A percentile compares a stretch with the other conserved stretches of the same genome.
Evolutionary conservation across 1,140 invertebrate genomes (phyloP).

Genomic region (Zaprionus nigranus): DNA sequence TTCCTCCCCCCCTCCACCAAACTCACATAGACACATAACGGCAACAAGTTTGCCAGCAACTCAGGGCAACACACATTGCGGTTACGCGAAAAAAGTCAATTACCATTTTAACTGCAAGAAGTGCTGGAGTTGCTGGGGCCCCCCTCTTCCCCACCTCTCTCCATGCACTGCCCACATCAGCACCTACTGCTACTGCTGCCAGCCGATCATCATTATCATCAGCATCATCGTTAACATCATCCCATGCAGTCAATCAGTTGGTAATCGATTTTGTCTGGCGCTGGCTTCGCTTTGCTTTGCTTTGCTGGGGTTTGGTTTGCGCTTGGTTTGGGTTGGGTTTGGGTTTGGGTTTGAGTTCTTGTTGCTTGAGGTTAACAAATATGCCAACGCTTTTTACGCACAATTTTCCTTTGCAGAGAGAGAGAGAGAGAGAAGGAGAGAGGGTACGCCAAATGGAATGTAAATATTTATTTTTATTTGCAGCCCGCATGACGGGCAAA

Average conservation of each 20-base stretch:
- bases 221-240: constrained; percentile 11
- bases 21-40: constrained; percentile 29
- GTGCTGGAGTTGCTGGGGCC: constrained; percentile 10
- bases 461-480: constrained; percentile 82
- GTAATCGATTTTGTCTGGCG: constrained; percentile 77
- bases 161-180: neutral
- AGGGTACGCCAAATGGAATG: constrained; percentile 69
- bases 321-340: constrained; percentile 29
- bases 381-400: constrained; percentile 76
- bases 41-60: constrained; percentile 76
- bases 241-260: constrained; percentile 71
- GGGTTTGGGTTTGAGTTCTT: constrained; percentile 39
- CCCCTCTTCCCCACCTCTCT: neutral
- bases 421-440: neutral
- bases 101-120: constrained; percentile 77
- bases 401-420: constrained; percentile 71
- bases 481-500: constrained; percentile 58
- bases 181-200: constrained; percentile 34
- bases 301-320: constrained; percentile 31
- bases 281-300: constrained; percentile 20
- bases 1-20: neutral
- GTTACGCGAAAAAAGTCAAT: constrained; percentile 79
- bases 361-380: constrained; percentile 79
- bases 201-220: constrained; percentile 15
- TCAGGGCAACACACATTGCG: constrained; percentile 63